Percentiles rank a stretch among this genome's conserved stretches.
Conservation (phyloP, 92 coral and sea anemone species). For the Epizoanthus fatuus region DNA sequence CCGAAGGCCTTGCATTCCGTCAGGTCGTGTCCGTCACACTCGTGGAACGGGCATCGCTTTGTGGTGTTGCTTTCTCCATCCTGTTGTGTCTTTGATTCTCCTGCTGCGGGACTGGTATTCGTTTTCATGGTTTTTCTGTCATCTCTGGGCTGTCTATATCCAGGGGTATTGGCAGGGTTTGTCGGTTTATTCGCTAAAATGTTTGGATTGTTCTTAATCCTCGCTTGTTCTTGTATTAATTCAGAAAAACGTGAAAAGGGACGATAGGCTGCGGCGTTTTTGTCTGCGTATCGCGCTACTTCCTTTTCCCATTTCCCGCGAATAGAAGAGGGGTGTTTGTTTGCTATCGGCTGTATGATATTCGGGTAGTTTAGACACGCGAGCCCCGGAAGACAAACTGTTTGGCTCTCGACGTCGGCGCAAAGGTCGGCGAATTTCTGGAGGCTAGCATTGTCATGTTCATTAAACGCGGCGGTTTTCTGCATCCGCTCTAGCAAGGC, state of each 20-base stretch:
- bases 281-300: conserved; percentile 33
- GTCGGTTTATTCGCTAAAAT: conserved; percentile 29
- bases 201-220: conserved; percentile 65
- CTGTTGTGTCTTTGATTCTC: neutral
- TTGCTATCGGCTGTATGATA: conserved; percentile 57
- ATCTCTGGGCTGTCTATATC: neutral
- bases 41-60: conserved; percentile 66
- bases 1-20: conserved; percentile 60
- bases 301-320: conserved; percentile 67
- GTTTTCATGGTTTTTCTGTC: conserved; percentile 31
- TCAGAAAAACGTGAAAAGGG: neutral
- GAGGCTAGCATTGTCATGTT: conserved; percentile 40
- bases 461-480: conserved; percentile 45
- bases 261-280: conserved; percentile 48
- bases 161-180: conserved; percentile 1
- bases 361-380: conserved; percentile 60
- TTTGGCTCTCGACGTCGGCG: conserved; percentile 63
- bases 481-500: conserved; percentile 52
- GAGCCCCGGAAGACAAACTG: conserved; percentile 57
- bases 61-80: no score
- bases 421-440: conserved; percentile 72
- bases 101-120: neutral
- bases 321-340: conserved; percentile 48
- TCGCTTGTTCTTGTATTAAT: conserved; percentile 33
- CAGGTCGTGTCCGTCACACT: conserved; percentile 67